Percentiles rank a stretch among this genome's conserved stretches.
Conservation (phyloP, 2,113 vertebrate genomes). For the Pomatostomus ruficeps region DNA sequence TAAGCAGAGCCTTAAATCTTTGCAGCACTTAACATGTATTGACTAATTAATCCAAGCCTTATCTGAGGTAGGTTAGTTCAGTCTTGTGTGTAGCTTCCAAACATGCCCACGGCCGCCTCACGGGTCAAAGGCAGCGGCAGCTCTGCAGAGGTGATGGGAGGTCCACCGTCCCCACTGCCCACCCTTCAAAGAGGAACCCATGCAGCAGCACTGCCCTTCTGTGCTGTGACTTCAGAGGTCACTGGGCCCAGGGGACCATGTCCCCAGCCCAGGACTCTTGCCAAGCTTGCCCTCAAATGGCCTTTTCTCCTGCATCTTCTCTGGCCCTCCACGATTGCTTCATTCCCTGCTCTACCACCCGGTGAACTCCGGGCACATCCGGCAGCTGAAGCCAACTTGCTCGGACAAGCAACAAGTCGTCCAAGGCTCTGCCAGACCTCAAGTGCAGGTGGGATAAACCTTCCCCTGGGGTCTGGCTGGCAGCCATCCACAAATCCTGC, state of each 20-base stretch:
- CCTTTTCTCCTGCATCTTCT: background rate
- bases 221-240: background rate
- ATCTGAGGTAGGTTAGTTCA: constrained; percentile 45
- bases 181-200: background rate
- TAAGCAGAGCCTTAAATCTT: constrained; percentile 48
- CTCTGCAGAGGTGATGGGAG: background rate
- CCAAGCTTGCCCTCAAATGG: background rate
- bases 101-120: background rate
- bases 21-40: constrained; percentile 41
- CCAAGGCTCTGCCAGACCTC: background rate
- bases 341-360: background rate
- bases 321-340: background rate
- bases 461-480: background rate
- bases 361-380: background rate
- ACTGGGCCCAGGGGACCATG: background rate
- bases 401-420: background rate
- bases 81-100: constrained; percentile 21
- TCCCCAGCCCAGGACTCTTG: background rate
- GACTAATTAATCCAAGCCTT: constrained; percentile 49
- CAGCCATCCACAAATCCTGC: background rate
- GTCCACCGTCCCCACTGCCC: background rate
- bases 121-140: background rate
- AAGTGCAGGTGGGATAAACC: background rate
- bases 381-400: background rate
- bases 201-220: background rate